Base-by-base conservation (phyloP, 2,113 vertebrate species). In the Podarcis raffonei region DNA sequence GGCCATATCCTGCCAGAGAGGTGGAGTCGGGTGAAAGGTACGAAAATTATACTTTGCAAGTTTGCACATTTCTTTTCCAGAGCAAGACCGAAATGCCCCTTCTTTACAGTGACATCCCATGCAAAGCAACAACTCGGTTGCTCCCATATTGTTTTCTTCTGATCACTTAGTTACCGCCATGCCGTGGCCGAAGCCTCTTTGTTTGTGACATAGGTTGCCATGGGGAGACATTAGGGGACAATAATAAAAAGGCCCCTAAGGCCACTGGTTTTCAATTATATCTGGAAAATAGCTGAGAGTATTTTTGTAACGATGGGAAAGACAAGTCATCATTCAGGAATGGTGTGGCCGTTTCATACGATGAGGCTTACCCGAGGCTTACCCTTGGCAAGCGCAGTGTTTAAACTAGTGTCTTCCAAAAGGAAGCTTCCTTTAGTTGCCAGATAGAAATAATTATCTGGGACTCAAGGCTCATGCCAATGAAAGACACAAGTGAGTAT, bases 301-400 rank as follows among this genome's bases (percentile, higher is more conserved):
- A 89, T 96, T 95, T 95, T 95, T 90, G 91, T 87, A 94, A 18
- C 57, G 84, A 59, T 22, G 88, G 85, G 87, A 94, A 95, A 91
- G 87, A 94, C 1, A 90, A 89, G 53, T 4, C 3, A 82, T 78
- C 0, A 0, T 77, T 93, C 66, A 87, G 93, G 91, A 93, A 87
- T 71, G 83, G 78, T 39, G 76, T 87, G 18, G 16, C 74, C 94
- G 53, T 81, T 90, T 85, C 89, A 92, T 89, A 81, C 75, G 85
- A 94, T 93, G 91, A 86, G 81, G 69, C 91, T 87, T 83, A 88
- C 80, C 91, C 57, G 92, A 88, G 81, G 72, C 91, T 87, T 83
- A 88, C 80, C 91, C 62, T 92, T 89, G 90, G 85, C 87, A 94
- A 94, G 35, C 81, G 48, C 13, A 79, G 30, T 62, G 39, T 68